Percentiles rank a stretch among this genome's conserved stretches.
phyloP scores from a whole-genome alignment of 2,113 vertebrate species.

The Ginglymostoma cirratum region DNA sequence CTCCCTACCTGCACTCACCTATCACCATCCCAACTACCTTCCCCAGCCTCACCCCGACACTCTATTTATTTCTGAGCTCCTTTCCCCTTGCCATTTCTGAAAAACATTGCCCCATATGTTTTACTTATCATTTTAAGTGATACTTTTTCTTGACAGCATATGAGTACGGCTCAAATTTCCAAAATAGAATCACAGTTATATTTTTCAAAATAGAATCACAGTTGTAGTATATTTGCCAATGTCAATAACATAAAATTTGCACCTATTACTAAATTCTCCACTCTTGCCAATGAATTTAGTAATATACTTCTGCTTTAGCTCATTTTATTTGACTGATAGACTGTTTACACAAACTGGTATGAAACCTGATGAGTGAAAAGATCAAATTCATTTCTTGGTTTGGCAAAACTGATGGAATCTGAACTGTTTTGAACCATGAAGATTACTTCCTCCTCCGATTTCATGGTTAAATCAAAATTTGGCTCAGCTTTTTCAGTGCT shows the following conservation, averaged over 20 bases:
- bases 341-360: not conserved
- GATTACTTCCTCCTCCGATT: not conserved
- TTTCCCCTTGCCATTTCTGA: too few relatives aligned
- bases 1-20: too few relatives aligned
- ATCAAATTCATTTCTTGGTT: not conserved
- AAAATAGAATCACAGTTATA: not conserved
- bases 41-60: too few relatives aligned
- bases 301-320: not conserved
- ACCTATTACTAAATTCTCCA: not conserved
- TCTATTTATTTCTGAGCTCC: too few relatives aligned
- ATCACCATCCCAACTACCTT: too few relatives aligned
- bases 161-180: not conserved
- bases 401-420: not conserved
- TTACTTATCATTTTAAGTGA: not conserved
- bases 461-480: not conserved
- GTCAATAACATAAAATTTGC: not conserved
- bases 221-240: not conserved
- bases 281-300: not conserved
- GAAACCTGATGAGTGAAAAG: not conserved
- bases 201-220: not conserved
- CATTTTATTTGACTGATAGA: not conserved
- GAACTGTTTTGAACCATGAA: constrained; percentile 12
- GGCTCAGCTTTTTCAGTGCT: constrained; percentile 1
- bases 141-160: not conserved
- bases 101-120: not conserved